Evolutionary conservation across 1,140 invertebrate species (phyloP).

Genomic region (Drosophila guanche): DNA sequence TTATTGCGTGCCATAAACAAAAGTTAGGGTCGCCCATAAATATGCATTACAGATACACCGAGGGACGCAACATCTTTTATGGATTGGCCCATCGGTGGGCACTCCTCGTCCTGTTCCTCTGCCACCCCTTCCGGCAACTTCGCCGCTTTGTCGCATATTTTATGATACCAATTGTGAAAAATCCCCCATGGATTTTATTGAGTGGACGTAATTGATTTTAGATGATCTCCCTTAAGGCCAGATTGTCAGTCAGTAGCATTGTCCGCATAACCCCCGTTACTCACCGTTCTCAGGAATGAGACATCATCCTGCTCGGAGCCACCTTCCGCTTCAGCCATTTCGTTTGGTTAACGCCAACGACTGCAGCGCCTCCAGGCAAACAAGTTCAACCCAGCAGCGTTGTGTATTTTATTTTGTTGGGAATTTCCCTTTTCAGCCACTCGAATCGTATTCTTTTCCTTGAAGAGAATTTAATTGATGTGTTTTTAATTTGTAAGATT

Average conservation of each 20-base stretch:
- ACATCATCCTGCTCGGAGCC: slow-evolving; percentile 99
- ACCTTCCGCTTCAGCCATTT: slow-evolving; percentile 95
- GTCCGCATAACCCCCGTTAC: slow-evolving; percentile 77
- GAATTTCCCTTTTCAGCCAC: slow-evolving; percentile 44
- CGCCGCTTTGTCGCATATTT: slow-evolving; percentile 40
- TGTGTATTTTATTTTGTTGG: slow-evolving; percentile 55
- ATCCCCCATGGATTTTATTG: slow-evolving; percentile 77
- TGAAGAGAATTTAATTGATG: slow-evolving; percentile 17
- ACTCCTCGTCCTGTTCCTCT: not conserved
- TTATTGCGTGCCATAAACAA: slow-evolving; percentile 77
- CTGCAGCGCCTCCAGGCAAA: slow-evolving; percentile 60
- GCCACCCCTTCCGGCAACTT: not conserved
- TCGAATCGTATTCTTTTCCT: slow-evolving; percentile 46
- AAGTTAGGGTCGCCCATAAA: slow-evolving; percentile 69
- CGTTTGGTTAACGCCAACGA: slow-evolving; percentile 73
- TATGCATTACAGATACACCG: slow-evolving; percentile 64
- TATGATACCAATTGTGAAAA: slow-evolving; percentile 79
- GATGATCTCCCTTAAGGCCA: slow-evolving; percentile 52
- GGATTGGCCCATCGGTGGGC: slow-evolving; percentile 13
- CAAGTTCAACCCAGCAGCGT: slow-evolving; percentile 50
- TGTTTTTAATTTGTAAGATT: slow-evolving; percentile 23
- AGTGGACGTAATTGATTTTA: slow-evolving; percentile 81
- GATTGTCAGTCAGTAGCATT: slow-evolving; percentile 3
- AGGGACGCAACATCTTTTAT: slow-evolving; percentile 52
- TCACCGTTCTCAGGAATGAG: slow-evolving; percentile 98